A percentile compares a stretch with the other conserved stretches of the same genome.
These are phyloP conservation scores for Poecilia latipinna DNA, from an alignment of 2,113 vertebrate species.

Conservation along the genomic window DNA sequence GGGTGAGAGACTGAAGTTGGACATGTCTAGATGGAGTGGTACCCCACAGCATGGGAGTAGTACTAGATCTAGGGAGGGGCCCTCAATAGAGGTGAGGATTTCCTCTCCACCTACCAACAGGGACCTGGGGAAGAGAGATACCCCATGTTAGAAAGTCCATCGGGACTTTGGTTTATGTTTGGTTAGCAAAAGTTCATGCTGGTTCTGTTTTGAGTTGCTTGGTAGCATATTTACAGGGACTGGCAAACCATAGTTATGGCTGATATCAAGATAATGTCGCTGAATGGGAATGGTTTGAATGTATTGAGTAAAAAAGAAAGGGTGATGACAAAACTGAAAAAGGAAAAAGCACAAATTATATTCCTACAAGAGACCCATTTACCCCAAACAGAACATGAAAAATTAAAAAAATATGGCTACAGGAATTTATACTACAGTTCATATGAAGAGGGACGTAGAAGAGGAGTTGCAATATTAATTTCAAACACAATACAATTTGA, in stretches of 20 bases:
- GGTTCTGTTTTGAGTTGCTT: background rate
- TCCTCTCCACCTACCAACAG: no score
- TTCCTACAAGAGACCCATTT: background rate
- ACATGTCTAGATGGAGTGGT: background rate
- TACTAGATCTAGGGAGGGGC: background rate
- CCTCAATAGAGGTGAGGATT: background rate
- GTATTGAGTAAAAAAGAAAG: background rate
- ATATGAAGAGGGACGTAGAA: background rate
- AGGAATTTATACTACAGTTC: background rate
- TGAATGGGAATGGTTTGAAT: background rate
- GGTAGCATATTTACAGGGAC: background rate
- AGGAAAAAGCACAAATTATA: background rate
- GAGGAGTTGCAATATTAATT: background rate
- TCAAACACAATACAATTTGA: background rate
- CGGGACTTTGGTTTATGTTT: background rate
- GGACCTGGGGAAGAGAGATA: no score
- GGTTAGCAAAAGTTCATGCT: background rate
- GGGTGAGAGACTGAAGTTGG: background rate
- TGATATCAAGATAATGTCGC: background rate
- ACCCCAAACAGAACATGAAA: background rate
- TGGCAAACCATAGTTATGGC: background rate
- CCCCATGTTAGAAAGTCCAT: no score
- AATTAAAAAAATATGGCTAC: background rate
- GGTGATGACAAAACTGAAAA: background rate
- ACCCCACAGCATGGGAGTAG: background rate